Percentiles rank a stretch among this genome's conserved stretches.
Conservation (phyloP, 2,113 vertebrate genomes). For the Etia nguti region DNA sequence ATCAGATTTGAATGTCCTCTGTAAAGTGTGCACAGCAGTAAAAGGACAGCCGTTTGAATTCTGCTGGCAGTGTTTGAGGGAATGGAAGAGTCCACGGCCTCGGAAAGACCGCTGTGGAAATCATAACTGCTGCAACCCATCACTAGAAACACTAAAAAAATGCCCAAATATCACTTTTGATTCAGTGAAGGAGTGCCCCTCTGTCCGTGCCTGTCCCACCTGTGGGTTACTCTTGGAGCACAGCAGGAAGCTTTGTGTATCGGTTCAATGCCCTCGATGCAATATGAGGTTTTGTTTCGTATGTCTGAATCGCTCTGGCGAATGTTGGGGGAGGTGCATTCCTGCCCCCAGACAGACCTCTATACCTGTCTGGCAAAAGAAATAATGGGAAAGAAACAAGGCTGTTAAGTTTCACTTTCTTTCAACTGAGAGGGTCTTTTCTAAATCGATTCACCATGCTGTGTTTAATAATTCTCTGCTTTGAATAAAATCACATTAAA, state of each 20-base stretch:
- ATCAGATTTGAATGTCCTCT: rapidly evolving
- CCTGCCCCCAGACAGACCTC: not conserved
- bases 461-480: not conserved
- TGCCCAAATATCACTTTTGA: not conserved
- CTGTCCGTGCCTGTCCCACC: conserved; percentile 54
- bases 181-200: not conserved
- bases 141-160: not conserved
- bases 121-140: conserved; percentile 8
- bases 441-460: rapidly evolving
- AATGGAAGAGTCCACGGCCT: conserved; percentile 41
- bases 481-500: not conserved
- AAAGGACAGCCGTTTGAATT: rapidly evolving
- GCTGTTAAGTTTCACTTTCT: not conserved
- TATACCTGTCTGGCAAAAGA: not conserved
- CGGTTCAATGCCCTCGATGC: conserved; percentile 43
- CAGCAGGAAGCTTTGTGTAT: conserved; percentile 30
- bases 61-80: not conserved
- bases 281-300: conserved; percentile 56
- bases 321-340: not conserved
- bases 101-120: conserved; percentile 36
- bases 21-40: not conserved
- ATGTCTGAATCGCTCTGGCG: not conserved
- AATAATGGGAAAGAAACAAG: not conserved
- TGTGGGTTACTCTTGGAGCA: conserved; percentile 59
- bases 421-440: not conserved